Base-by-base conservation (phyloP, 2,888 invertebrate species). In the Trichopoda pennipes region DNA sequence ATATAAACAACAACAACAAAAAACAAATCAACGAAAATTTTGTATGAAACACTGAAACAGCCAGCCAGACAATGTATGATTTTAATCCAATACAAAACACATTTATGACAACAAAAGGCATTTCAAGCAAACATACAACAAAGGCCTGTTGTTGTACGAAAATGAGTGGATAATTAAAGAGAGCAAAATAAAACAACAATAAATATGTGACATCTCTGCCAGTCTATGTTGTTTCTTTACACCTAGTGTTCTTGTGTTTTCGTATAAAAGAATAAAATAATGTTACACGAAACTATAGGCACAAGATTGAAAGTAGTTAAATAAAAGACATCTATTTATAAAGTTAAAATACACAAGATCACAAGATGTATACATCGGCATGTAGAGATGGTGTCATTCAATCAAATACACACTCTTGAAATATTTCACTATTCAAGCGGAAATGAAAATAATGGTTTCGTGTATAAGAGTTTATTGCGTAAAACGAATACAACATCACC, bases 361-460 rank as follows among this genome's bases (percentile, higher is more conserved):
- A n/a, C 35, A 35, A 35, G n/a, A 6, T 23, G 19, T 17, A 51
- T 21, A n/a, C 10, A n/a, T 16, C 23, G 35, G 1, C 6, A 21
- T 32, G 21, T 17, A 56, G 16, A 53, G 16, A 53, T 35, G n/a
- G 19, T 44, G 42, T 47, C 55, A 63, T 10, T 3, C 23, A 51
- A 1, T 35, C 49, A 42, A 38, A 38, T 9, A 49, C 51, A 38
- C 51, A 81, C 60, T 55, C 61, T 68, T 21, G 84, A 80, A 84
- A 84, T 83, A 85, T 83, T 86, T 85, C 86, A 85, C 84, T 81
- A 87, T 86, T 86, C 83, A 86, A 85, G 86, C 88, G 88, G 88
- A 88, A 87, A 87, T 70, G 86, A 84, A 85, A 86, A 87, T 88
- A 88, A 87, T 88, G 60, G 58, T 55, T 78, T 81, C 69, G 73